Conservation (phyloP, 2,888 invertebrate species). For the Synanthedon vespiformis region DNA sequence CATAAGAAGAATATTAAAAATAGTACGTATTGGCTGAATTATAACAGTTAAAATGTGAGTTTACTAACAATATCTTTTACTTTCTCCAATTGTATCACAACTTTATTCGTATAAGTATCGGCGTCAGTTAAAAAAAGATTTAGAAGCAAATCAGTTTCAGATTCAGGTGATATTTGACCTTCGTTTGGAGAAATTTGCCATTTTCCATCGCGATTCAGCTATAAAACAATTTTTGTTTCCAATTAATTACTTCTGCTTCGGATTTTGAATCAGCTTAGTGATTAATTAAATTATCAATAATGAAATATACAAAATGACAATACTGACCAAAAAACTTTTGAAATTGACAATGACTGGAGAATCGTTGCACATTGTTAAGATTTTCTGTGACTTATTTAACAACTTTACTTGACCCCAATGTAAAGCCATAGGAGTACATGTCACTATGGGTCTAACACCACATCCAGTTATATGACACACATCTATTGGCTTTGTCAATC, state of each 20-base stretch:
- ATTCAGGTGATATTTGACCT: slow-evolving; percentile 45
- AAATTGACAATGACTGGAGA: slow-evolving; percentile 76
- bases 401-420: slow-evolving; percentile 75
- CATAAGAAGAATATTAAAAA: neutral
- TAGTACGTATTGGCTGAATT: neutral
- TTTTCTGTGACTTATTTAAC: slow-evolving; percentile 57
- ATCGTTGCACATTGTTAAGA: slow-evolving; percentile 73
- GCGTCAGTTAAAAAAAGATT: slow-evolving; percentile 49
- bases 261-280: no score
- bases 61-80: slow-evolving; percentile 54
- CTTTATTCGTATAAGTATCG: slow-evolving; percentile 50
- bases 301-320: no score
- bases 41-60: neutral
- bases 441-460: slow-evolving; percentile 77
- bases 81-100: slow-evolving; percentile 49
- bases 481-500: slow-evolving; percentile 41
- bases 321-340: slow-evolving; percentile 58
- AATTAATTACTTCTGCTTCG: no score
- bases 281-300: no score
- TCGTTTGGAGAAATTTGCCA: slow-evolving; percentile 48
- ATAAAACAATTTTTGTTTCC: slow-evolving; percentile 6
- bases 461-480: slow-evolving; percentile 64
- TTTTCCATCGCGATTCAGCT: slow-evolving; percentile 49
- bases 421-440: slow-evolving; percentile 68
- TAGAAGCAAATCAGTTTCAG: slow-evolving; percentile 38